These are phyloP conservation scores for Anaspis maculata DNA, from an alignment of 2,888 invertebrate genomes.

Conservation along the genomic window DNA sequence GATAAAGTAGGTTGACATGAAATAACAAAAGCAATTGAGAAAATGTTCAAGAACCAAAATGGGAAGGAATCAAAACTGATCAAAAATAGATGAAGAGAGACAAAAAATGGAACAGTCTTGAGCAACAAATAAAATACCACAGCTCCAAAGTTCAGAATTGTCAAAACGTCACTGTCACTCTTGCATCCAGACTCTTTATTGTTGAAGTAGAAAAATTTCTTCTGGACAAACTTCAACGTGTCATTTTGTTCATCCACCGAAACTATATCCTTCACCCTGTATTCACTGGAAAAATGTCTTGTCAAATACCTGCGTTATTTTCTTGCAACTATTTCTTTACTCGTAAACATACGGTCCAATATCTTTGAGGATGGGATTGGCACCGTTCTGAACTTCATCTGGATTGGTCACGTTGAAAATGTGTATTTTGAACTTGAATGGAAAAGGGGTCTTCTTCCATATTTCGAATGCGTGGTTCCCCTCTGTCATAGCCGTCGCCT, in stretches of 20 bases:
- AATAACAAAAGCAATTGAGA: no score
- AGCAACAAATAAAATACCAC: no score
- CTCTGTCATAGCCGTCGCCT: slow-evolving; percentile 48
- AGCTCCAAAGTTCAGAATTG: slow-evolving; percentile 50
- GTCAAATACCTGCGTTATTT: no score
- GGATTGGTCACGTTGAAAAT: slow-evolving; percentile 55
- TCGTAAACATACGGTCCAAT: slow-evolving; percentile 57
- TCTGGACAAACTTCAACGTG: slow-evolving; percentile 47
- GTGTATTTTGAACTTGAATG: slow-evolving; percentile 48
- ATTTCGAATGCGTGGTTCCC: slow-evolving; percentile 48
- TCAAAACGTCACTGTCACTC: slow-evolving; percentile 46
- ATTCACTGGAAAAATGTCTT: slow-evolving; percentile 18
- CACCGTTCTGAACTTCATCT: slow-evolving; percentile 47
- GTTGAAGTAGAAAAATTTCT: slow-evolving; percentile 49
- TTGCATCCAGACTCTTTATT: slow-evolving; percentile 42
- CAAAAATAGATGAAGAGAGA: no score
- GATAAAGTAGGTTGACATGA: no score
- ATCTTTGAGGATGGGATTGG: slow-evolving; percentile 48
- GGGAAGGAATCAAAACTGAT: no score
- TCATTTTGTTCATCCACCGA: slow-evolving; percentile 43
- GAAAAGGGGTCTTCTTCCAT: slow-evolving; percentile 53
- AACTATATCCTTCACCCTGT: slow-evolving; percentile 22
- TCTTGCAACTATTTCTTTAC: slow-evolving; percentile 32
- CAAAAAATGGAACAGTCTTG: no score
- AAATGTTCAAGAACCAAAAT: no score